phyloP scores from a whole-genome alignment of 2,888 invertebrate species.

The Apotomis betuletana region DNA sequence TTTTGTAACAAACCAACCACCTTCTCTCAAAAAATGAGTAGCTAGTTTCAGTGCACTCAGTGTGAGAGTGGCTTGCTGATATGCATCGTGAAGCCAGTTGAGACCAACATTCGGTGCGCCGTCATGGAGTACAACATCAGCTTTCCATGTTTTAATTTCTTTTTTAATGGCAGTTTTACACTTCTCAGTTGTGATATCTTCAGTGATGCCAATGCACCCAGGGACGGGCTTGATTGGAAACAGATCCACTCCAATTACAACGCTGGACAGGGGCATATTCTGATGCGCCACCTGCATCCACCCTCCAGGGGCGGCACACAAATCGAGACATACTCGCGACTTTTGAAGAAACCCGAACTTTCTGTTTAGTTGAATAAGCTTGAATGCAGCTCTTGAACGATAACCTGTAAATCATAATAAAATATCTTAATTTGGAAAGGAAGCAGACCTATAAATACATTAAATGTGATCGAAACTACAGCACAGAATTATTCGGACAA shows the following conservation, averaged over 20 bases:
- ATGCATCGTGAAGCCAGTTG: conserved; percentile 99
- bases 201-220: conserved; percentile 94
- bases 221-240: conserved; percentile 94
- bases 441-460: background rate
- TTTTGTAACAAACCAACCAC: conserved; percentile 99
- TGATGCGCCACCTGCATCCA: conserved; percentile 99
- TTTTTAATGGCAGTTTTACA: conserved; percentile 91
- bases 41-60: conserved; percentile 97
- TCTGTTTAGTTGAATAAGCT: conserved; percentile 98
- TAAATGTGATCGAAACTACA: no score
- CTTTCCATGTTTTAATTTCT: conserved; percentile 97
- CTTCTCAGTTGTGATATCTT: conserved; percentile 98
- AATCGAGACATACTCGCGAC: conserved; percentile 97
- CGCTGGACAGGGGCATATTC: conserved; percentile 98
- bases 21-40: conserved; percentile 92
- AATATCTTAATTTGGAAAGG: background rate
- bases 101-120: conserved; percentile 99
- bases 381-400: conserved; percentile 99
- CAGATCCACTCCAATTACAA: conserved; percentile 97
- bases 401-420: conserved; percentile 86
- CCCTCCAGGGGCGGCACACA: conserved; percentile 99
- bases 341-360: conserved; percentile 98
- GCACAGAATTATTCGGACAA: background rate
- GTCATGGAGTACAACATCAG: conserved; percentile 97
- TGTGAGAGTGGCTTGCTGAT: conserved; percentile 95